Evolutionary conservation across 2,888 invertebrate species (phyloP).

Genomic region (Stratiomys singularior): DNA sequence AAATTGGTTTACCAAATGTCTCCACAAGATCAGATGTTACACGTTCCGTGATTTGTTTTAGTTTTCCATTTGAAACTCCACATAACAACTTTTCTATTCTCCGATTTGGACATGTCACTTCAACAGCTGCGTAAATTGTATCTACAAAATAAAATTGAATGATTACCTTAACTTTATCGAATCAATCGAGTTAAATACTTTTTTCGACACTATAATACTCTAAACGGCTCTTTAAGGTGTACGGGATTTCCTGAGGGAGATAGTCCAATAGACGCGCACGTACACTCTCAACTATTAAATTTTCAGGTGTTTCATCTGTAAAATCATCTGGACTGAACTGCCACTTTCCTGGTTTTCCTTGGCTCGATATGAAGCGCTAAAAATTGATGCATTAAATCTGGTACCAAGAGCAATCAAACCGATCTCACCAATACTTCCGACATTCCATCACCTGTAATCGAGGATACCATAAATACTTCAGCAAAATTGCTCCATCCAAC

Average conservation of each 20-base stretch:
- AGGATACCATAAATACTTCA: constrained; percentile 92
- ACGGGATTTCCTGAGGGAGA: constrained; percentile 88
- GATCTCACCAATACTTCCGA: constrained; percentile 73
- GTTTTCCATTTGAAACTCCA: constrained; percentile 74
- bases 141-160: constrained; percentile 61
- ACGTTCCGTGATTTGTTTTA: constrained; percentile 76
- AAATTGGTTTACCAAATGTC: constrained; percentile 71
- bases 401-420: neutral
- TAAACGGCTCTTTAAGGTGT: constrained; percentile 73
- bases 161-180: constrained; percentile 13
- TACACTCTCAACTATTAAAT: constrained; percentile 78
- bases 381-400: constrained; percentile 5
- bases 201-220: constrained; percentile 75
- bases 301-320: constrained; percentile 79
- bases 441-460: constrained; percentile 80
- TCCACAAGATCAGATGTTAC: constrained; percentile 73
- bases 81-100: constrained; percentile 74
- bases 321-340: constrained; percentile 74
- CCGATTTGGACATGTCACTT: constrained; percentile 72
- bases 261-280: constrained; percentile 86
- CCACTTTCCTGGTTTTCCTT: constrained; percentile 76
- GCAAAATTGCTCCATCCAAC: constrained; percentile 81
- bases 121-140: constrained; percentile 69
- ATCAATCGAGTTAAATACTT: constrained; percentile 59
- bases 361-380: constrained; percentile 54